Evolutionary conservation across 2,113 vertebrate species (phyloP), one percentile per base, ranked within the genome.

Genomic region (Bombycilla garrulus): DNA sequence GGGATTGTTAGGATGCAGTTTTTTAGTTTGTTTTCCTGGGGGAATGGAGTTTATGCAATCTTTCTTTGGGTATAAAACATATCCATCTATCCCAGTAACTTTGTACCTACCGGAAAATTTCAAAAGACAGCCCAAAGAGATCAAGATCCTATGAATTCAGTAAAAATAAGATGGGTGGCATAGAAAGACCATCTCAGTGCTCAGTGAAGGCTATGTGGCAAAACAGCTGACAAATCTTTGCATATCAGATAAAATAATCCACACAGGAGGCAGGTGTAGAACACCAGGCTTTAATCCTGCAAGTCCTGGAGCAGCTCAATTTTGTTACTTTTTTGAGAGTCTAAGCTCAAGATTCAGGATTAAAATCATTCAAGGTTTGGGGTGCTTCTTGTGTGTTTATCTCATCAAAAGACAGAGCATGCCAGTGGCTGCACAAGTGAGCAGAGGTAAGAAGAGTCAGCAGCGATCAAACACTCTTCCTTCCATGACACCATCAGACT

Each of bases 181-280:
- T 38, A 81, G 57, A 47, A 51, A 81, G 47, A n/a, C 16, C 6
- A 7, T 57, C 3, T 33, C 28, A 45, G 24, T 7, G 18, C 17
- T 38, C 35, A 42, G 25, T 2, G 5, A 58, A 54, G 16, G 35
- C 15, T 47, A 6, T 0, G 0, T 7, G 12, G 14, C 35, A 87
- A 74, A 84, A 62, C 31, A 85, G 38, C 33, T 92, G 23, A 10
- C 13, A 36, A 9, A 42, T 12, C 21, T 15, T 25, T 22, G 26
- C 7, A 8, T 11, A 26, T 67, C 31, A 61, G 44, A 33, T 25
- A 31, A 31, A 33, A 57, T 24, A 73, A 86, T 35, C 15, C 36
- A 73, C 0, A 1, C 0, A 2, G 15, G 11, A 70, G 12, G 26
- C 14, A 60, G 6, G n/a, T 10, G 7, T 6, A 15, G 29, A 44